Conservation (phyloP, 2,888 invertebrate genomes). For the Drosophila pseudotalamancana region DNA sequence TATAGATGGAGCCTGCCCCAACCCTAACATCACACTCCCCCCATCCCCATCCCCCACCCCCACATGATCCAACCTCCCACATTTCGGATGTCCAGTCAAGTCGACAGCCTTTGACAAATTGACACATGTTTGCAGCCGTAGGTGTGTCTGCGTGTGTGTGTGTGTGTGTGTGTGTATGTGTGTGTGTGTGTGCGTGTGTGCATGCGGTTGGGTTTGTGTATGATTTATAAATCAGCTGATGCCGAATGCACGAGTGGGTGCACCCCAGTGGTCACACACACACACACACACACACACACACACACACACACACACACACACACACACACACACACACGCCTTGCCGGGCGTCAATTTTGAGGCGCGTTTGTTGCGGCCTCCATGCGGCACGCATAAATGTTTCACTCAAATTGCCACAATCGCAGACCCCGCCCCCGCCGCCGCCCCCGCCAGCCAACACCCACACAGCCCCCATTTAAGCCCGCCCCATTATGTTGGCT, state of each 20-base stretch:
- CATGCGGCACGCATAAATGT: constrained; percentile 19
- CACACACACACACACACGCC: constrained; percentile 1
- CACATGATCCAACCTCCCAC: neutral
- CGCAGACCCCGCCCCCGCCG: neutral
- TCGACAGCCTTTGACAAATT: constrained; percentile 57
- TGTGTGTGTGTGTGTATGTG: neutral
- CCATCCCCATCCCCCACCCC: neutral
- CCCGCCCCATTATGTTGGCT: neutral
- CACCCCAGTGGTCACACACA: constrained; percentile 10
- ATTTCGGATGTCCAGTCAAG: constrained; percentile 33
- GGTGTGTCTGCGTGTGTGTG: neutral
- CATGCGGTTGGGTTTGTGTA: constrained; percentile 20
- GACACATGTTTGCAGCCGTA: constrained; percentile 25
- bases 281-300: neutral
- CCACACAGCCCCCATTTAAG: neutral
- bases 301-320: neutral
- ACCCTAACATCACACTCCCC: too few species aligned
- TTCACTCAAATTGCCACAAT: constrained; percentile 16
- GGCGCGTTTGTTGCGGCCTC: constrained; percentile 23
- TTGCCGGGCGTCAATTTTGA: constrained; percentile 15
- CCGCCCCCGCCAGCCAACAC: neutral
- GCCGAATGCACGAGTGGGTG: constrained; percentile 2
- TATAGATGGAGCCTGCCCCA: neutral
- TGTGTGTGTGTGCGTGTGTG: constrained; percentile 1
- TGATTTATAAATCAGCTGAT: constrained; percentile 54